These are phyloP conservation scores for Sternotherus odoratus DNA, from an alignment of 2,797 vertebrate genomes.

Conservation along the genomic window DNA sequence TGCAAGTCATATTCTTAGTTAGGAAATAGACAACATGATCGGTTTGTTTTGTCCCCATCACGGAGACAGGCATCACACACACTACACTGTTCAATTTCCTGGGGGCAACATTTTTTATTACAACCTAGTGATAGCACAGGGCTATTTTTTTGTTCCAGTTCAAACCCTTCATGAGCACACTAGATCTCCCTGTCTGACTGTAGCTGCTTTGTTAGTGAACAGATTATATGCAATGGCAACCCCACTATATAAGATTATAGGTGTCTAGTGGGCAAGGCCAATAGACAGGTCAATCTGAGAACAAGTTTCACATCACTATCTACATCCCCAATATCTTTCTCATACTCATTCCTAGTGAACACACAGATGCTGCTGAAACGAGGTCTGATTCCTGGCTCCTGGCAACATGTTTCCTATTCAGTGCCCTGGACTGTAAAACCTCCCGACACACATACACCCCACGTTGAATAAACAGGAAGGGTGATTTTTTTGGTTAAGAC, in stretches of 20 bases:
- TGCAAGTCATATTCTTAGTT: neutral
- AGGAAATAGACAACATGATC: neutral
- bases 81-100: neutral
- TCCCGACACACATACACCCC: neutral
- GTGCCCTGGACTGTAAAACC: neutral
- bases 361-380: neutral
- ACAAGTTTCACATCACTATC: neutral
- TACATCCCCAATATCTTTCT: neutral
- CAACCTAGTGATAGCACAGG: neutral
- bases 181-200: neutral
- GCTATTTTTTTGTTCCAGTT: conserved; percentile 29
- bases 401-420: neutral
- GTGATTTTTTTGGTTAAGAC: too few relatives aligned
- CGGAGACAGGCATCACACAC: neutral
- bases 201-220: neutral
- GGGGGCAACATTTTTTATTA: neutral
- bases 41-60: neutral
- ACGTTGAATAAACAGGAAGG: too few relatives aligned
- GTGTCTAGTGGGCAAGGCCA: neutral
- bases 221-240: neutral
- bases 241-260: neutral
- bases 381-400: neutral
- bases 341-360: neutral
- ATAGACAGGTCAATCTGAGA: neutral
- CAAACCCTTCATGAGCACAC: neutral